A percentile compares a stretch with the other conserved stretches of the same genome.
Conservation (phyloP, 2,113 vertebrate species). For the Dissostichus mawsoni region DNA sequence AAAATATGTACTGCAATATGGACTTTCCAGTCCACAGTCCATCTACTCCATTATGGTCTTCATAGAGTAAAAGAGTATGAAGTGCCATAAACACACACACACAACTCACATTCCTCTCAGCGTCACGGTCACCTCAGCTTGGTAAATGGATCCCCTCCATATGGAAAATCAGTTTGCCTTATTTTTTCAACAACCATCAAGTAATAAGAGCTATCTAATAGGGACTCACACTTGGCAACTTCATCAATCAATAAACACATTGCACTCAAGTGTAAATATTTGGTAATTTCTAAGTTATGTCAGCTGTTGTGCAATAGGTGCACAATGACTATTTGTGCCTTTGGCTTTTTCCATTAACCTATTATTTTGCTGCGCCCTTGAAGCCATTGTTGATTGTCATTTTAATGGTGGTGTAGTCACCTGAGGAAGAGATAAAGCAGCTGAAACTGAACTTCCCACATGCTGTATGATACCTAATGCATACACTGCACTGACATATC, state of each 20-base stretch:
- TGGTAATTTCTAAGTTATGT: slow-evolving; percentile 12
- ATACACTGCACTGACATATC: neutral
- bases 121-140: slow-evolving; percentile 3
- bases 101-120: slow-evolving; percentile 52
- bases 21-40: slow-evolving; percentile 34
- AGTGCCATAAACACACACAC: slow-evolving; percentile 38
- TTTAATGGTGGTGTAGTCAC: slow-evolving; percentile 26
- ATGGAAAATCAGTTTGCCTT: slow-evolving; percentile 37
- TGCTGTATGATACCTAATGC: slow-evolving; percentile 5
- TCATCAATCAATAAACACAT: neutral
- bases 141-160: slow-evolving; percentile 27
- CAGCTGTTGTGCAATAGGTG: neutral
- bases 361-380: neutral
- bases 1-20: slow-evolving; percentile 54
- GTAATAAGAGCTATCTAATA: neutral
- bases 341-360: slow-evolving; percentile 20
- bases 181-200: slow-evolving; percentile 30
- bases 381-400: slow-evolving; percentile 62
- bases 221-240: neutral
- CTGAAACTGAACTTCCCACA: slow-evolving; percentile 19
- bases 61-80: slow-evolving; percentile 29
- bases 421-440: slow-evolving; percentile 11
- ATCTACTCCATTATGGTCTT: slow-evolving; percentile 38
- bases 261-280: neutral
- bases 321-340: slow-evolving; percentile 1